Evolutionary conservation across 2,113 vertebrate species (phyloP), one percentile per base, ranked within the genome.

Genomic region (Ageneiosus marmoratus): DNA sequence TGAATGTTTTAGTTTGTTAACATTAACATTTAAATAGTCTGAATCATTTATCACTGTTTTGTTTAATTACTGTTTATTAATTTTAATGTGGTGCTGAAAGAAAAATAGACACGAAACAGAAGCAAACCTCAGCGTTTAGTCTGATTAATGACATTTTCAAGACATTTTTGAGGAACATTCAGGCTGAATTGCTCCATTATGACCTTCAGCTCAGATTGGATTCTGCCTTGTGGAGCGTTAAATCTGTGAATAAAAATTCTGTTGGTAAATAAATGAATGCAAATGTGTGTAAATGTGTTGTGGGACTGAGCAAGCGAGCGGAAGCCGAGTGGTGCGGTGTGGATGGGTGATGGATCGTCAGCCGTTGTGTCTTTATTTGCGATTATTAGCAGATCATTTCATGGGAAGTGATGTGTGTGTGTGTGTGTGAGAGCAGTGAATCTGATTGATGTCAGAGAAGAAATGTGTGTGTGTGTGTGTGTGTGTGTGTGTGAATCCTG

Each of bases 281-380:
- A 24, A 69, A 44, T 70, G 63, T 37, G 27, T 37, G 63, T 37
- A 37, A 20, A 32, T 67, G 37, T 20, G 32, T 24, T 41, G 34
- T 69, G 65, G 18, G 65, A 18, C 29, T 20, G 63, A 22, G 18
- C 10, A 32, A 44, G 22, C 0, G 75, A 86, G 70, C 44, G 60
- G 58, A 50, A 69, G 81, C 53, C 56, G 58, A 80, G 60, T 75
- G 67, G 78, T 60, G 75, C 34, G 48, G 44, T 48, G 69, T n/a
- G 56, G 67, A 34, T 24, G 6, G 13, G 55, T 63, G 48, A 74
- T 73, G 70, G 44, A 73, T 48, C 27, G 46, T 74, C 3, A 1
- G 5, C 18, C n/a, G 15, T 48, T 74, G 70, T 50, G 24, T 27
- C 70, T 51, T 15, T 29, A 13, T 70, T 70, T 70, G 70, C 16